Evolutionary conservation across 1,140 invertebrate genomes (phyloP), one percentile per base, ranked within the genome.

Genomic region (Pseudomyrmex concolor): DNA sequence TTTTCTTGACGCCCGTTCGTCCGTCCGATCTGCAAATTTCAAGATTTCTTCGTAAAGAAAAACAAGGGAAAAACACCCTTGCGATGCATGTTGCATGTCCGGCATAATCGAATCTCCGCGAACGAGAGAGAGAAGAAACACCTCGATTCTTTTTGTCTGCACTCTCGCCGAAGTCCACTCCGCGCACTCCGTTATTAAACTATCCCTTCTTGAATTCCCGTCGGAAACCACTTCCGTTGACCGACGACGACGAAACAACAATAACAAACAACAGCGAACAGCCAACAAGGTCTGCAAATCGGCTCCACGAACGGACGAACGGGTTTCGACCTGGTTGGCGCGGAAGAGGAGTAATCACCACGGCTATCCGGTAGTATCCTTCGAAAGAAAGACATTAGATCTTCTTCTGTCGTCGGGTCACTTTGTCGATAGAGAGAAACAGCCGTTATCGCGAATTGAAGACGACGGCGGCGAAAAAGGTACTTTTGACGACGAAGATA

Each of bases 1-100:
- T 34, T 77, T 72, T 78, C 73, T 73, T 86, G 72, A 43, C 68
- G 73, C 70, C 63, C 84, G 83, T 74, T 43, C 78, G 71, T 85
- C 77, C 86, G 77, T 64, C 78, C 19, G 55, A 13, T 76, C 63
- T 70, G 80, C 64, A 74, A 83, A 62, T 72, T n/a, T 82, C 59
- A 10, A 22, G 48, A n/a, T 19, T 17, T 13, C 19, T 57, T 57
- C 48, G 50, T 25, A 45, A 19, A 48, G 48, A 17, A 74, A 25
- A 74, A 73, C 70, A 22, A 55, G 13, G 34, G 57, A 72, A 34
- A 22, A 25, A 22, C 48, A 73, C n/a, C 15, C 45, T 50, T 25
- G 57, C 68, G n/a, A 82, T 51, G n/a, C 48, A 10, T 54, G 25
- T 71, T 55, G 59, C 54, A 22, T 71, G 66, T 80, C 66, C 66